These are phyloP conservation scores for Aplodontia rufa DNA, from an alignment of 2,113 vertebrate species.

Conservation along the genomic window DNA sequence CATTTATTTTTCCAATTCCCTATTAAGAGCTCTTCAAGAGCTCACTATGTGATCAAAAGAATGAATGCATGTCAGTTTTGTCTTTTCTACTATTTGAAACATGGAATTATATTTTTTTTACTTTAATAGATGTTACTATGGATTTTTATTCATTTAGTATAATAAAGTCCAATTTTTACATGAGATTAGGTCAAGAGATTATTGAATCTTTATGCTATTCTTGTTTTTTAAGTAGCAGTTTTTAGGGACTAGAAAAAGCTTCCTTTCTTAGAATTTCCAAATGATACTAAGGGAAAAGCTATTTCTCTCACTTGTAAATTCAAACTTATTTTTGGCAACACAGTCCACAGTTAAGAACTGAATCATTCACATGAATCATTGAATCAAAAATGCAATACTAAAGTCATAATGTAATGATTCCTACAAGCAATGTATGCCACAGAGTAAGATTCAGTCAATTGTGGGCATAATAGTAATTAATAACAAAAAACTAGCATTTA, in stretches of 20 bases:
- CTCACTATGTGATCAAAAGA: background rate
- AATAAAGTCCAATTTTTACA: background rate
- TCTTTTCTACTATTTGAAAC: background rate
- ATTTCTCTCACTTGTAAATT: constrained; percentile 63
- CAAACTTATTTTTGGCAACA: constrained; percentile 63
- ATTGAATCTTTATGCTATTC: background rate
- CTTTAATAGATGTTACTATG: background rate
- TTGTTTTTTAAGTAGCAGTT: background rate
- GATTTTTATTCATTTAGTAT: background rate
- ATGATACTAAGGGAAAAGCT: constrained; percentile 38
- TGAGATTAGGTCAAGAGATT: background rate
- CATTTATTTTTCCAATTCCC: background rate
- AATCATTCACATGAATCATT: constrained; percentile 50
- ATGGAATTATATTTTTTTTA: background rate
- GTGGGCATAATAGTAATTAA: background rate
- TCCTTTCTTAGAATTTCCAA: constrained; percentile 49
- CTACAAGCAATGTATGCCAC: background rate
- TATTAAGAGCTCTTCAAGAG: background rate
- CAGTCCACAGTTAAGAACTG: constrained; percentile 56
- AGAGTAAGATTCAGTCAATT: background rate
- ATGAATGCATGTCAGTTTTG: background rate
- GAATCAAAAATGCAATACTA: constrained; percentile 33
- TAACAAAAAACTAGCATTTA: constrained; percentile 4
- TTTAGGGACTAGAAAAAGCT: background rate
- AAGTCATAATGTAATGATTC: background rate